A percentile compares a stretch with the other conserved stretches of the same genome.
Evolutionary conservation across 2,888 invertebrate species (phyloP).

Genomic region (Idaea biselata): DNA sequence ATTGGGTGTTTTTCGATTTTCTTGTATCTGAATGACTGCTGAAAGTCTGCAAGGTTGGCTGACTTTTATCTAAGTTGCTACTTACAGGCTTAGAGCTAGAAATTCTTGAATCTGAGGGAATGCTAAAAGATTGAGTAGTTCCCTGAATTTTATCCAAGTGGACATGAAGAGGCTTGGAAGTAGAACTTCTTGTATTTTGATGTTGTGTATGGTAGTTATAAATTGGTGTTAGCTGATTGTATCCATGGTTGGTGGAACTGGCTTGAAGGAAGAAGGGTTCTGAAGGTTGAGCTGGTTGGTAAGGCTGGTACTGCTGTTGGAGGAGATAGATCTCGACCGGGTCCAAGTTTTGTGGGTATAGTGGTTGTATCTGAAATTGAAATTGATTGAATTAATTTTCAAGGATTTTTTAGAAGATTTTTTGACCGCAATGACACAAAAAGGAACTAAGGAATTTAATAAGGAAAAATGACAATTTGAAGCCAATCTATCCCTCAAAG

Average conservation of each 20-base stretch:
- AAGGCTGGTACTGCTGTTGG: conserved; percentile 59
- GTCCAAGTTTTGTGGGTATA: conserved; percentile 13
- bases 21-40: conserved; percentile 10
- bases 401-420: no score
- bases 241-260: conserved; percentile 18
- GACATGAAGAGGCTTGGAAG: conserved; percentile 20
- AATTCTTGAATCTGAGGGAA: background rate
- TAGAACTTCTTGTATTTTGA: conserved; percentile 16
- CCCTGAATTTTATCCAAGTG: background rate
- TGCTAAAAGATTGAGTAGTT: background rate
- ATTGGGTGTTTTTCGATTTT: conserved; percentile 26
- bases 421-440: no score
- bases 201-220: conserved; percentile 25
- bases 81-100: no score
- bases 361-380: conserved; percentile 27
- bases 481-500: no score
- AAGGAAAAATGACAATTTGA: no score
- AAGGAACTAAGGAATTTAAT: no score
- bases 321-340: conserved; percentile 57
- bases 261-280: conserved; percentile 35
- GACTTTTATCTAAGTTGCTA: background rate
- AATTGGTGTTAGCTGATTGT: conserved; percentile 8
- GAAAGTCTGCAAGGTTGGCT: background rate
- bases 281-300: conserved; percentile 31
- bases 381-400: background rate